Conservation (phyloP, 2,888 invertebrate species). For the Acanthopleura granulata region DNA sequence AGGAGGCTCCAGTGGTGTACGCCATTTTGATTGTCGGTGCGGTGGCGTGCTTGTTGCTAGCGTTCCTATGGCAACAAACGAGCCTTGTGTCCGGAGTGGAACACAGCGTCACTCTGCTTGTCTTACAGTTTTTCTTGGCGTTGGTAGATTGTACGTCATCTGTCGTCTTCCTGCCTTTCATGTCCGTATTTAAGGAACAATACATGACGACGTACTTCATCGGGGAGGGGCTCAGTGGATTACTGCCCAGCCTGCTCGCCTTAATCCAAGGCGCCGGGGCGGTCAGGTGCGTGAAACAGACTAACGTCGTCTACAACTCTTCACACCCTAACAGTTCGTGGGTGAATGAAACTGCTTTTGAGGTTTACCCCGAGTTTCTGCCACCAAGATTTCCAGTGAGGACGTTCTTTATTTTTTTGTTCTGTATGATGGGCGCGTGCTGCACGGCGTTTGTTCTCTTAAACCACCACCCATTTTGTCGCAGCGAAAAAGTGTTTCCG, state of each 20-base stretch:
- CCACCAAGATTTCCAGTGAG: conserved; percentile 77
- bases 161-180: conserved; percentile 87
- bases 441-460: conserved; percentile 77
- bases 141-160: conserved; percentile 89
- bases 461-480: conserved; percentile 67
- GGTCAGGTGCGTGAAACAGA: conserved; percentile 45
- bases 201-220: conserved; percentile 85
- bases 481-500: conserved; percentile 35
- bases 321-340: conserved; percentile 29
- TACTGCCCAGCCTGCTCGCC: conserved; percentile 84
- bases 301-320: conserved; percentile 22
- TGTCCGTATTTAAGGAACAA: conserved; percentile 77
- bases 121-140: conserved; percentile 78
- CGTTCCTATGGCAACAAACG: conserved; percentile 73
- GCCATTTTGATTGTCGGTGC: conserved; percentile 68
- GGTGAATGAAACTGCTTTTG: conserved; percentile 26
- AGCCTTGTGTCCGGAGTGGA: conserved; percentile 68
- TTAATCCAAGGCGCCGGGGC: conserved; percentile 83
- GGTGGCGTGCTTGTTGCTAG: conserved; percentile 65
- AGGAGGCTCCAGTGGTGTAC: conserved; percentile 54
- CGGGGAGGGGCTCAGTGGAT: conserved; percentile 73
- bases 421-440: conserved; percentile 77
- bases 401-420: conserved; percentile 78
- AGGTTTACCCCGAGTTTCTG: conserved; percentile 65
- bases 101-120: conserved; percentile 72